Conservation (phyloP, 2,113 vertebrate species). For the Pseudorectes ferrugineus region DNA sequence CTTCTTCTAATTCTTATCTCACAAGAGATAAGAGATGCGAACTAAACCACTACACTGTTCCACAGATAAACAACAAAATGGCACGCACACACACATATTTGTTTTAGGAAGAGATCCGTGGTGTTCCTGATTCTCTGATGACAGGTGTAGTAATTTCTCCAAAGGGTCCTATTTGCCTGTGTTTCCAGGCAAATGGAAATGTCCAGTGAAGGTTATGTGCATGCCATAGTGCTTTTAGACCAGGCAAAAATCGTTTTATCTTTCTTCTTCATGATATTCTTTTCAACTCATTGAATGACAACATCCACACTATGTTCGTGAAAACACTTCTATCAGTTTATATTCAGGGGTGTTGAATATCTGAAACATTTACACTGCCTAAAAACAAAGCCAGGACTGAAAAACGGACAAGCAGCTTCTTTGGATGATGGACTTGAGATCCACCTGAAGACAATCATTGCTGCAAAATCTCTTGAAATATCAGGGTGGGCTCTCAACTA, state of each 20-base stretch:
- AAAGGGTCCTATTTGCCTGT: background rate
- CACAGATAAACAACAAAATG: background rate
- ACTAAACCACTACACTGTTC: too few relatives aligned
- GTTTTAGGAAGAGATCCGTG: background rate
- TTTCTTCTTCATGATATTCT: background rate
- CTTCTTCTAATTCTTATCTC: too few relatives aligned
- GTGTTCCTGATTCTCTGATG: background rate
- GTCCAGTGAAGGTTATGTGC: background rate
- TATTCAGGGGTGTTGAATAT: background rate
- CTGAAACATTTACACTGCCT: background rate
- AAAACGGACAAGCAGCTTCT: background rate
- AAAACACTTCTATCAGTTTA: background rate
- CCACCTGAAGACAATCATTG: background rate
- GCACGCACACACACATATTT: fast-evolving
- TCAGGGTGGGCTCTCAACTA: background rate
- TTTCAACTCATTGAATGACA: background rate
- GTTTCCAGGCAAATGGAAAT: background rate
- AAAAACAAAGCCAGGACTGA: background rate
- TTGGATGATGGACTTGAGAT: background rate
- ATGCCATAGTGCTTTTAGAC: background rate
- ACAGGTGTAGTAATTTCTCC: background rate
- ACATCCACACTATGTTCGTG: fast-evolving
- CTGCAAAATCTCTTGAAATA: background rate
- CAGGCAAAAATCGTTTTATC: background rate
- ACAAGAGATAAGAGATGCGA: too few relatives aligned